Percentiles rank a stretch among this genome's conserved stretches.
These are phyloP conservation scores for Pachyramphus minor DNA, from an alignment of 2,113 vertebrate species.

Conservation along the genomic window DNA sequence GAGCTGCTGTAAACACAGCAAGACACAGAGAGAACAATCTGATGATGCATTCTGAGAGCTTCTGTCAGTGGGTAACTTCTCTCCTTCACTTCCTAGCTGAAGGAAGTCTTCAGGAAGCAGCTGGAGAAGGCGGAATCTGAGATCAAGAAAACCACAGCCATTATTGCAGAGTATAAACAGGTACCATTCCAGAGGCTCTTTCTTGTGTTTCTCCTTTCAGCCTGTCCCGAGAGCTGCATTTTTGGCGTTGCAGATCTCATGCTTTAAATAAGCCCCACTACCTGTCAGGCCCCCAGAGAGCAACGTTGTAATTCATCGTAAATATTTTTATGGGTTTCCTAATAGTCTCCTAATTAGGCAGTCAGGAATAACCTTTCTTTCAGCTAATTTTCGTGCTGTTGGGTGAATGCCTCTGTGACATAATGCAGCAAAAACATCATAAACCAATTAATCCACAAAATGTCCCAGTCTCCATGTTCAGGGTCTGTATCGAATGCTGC, in stretches of 20 bases:
- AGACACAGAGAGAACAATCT: background rate
- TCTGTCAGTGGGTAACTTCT: background rate
- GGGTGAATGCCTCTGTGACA: background rate
- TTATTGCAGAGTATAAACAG: constrained; percentile 98
- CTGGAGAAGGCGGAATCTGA: constrained; percentile 95
- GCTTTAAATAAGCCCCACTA: background rate
- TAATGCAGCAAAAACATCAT: background rate
- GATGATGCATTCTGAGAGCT: background rate
- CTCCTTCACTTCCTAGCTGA: constrained; percentile 77
- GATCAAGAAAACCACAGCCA: constrained; percentile 97
- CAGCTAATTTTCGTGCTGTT: background rate
- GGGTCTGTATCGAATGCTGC: background rate
- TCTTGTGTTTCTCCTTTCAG: background rate
- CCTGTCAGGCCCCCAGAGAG: background rate
- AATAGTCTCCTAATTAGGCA: background rate
- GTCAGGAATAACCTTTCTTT: background rate
- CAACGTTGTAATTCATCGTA: background rate
- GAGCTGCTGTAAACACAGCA: background rate
- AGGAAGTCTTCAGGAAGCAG: constrained; percentile 96
- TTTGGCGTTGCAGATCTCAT: background rate
- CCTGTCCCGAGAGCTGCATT: background rate
- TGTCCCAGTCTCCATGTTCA: background rate
- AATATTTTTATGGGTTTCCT: background rate
- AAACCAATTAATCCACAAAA: background rate
- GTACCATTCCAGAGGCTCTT: constrained; percentile 51